Evolutionary conservation across 2,888 invertebrate genomes (phyloP), one percentile per base, ranked within the genome.

Genomic region (Pristionchus exspectatus): DNA sequence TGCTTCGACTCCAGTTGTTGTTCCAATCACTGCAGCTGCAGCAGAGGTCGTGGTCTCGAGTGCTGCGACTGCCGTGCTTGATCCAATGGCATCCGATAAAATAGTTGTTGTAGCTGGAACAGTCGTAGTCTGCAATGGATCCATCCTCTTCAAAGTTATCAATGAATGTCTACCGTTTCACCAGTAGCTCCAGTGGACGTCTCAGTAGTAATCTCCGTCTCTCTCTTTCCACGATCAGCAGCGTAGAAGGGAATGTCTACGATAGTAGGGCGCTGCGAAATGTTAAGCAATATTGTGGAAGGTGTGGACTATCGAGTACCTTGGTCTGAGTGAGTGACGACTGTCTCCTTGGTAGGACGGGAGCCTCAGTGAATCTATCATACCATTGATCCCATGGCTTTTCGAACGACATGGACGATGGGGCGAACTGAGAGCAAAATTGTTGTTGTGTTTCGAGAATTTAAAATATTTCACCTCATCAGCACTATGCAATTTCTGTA

Each of bases 361-460:
- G 27, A n/a, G 27, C 56, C 84, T 44, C 77, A 14, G 38, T 44
- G 50, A 77, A 77, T 7, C 77, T 50, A 24, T 77, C 77, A 50
- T 77, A 87, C 50, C 56, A 87, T 2, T 12, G 14, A 56, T 87
- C 87, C 87, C 87, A 87, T 12, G 72, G 50, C 24, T 74, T 87
- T 33, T 44, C 33, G n/a, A 87, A 21, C 2, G 16, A 50, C 16
- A 72, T 10, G 2, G 16, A n/a, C 9, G 50, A 54, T 2, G 87
- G 72, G 18, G 72, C 44, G 54, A 87, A 72, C 87, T 87, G 72
- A 18, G 56, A 84, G 27, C 12, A 3, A 21, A 54, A 30, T 18
- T 4, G 4, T 54, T 56, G 27, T 24, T 50, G 81, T 50, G 44
- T 81, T 50, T 33, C 33, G 27, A n/a, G n/a, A n/a, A n/a, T n/a